A percentile compares a stretch with the other conserved stretches of the same genome.
These are phyloP conservation scores for Gorsachius goisagi DNA, from an alignment of 2,113 vertebrate species.

Conservation along the genomic window DNA sequence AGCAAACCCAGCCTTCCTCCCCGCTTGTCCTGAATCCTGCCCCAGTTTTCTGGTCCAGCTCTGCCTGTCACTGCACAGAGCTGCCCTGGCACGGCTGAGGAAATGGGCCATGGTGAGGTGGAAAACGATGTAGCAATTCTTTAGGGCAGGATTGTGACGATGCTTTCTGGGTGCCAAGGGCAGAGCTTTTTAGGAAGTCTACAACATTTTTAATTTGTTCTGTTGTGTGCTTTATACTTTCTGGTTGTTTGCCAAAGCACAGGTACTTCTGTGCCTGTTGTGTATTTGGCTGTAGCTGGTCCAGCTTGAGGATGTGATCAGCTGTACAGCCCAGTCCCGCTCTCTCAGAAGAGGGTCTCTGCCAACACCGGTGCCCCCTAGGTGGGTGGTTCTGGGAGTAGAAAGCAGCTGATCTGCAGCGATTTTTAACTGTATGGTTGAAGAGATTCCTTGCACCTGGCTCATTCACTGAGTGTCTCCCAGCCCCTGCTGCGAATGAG, in stretches of 20 bases:
- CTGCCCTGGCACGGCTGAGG: not conserved
- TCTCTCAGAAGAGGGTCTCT: not conserved
- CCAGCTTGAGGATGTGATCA: not conserved
- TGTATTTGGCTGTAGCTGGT: not conserved
- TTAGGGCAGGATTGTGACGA: not conserved
- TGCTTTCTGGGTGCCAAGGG: not conserved
- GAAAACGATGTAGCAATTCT: fast-evolving
- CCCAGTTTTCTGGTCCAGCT: not conserved
- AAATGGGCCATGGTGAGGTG: not conserved
- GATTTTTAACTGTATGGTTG: not conserved
- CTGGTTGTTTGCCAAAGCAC: not conserved
- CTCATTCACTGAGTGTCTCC: not conserved
- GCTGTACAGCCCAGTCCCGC: no score
- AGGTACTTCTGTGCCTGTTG: not conserved
- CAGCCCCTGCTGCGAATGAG: not conserved
- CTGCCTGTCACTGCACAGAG: not conserved
- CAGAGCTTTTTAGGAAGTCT: not conserved
- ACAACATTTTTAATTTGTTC: not conserved
- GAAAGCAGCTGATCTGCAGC: not conserved
- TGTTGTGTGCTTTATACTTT: not conserved
- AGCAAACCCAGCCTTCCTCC: not conserved
- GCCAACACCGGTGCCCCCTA: fast-evolving
- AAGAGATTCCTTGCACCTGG: not conserved
- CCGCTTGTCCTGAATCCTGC: not conserved
- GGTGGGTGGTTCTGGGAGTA: not conserved